Evolutionary conservation across 2,888 invertebrate genomes (phyloP).

Genomic region (Plagodis pulveraria): DNA sequence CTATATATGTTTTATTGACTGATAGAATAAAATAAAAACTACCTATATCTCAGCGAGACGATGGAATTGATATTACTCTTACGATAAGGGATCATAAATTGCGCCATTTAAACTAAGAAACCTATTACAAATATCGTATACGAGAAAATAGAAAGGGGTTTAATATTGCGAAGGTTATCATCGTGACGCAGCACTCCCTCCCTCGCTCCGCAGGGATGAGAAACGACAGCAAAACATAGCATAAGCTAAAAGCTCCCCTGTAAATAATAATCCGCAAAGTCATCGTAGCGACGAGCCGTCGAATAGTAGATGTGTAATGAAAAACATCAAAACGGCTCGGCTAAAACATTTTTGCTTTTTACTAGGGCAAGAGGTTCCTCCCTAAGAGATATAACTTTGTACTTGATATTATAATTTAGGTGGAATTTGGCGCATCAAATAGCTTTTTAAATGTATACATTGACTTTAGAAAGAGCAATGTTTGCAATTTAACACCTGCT

Average conservation of each 20-base stretch:
- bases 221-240: slow-evolving; percentile 41
- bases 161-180: slow-evolving; percentile 40
- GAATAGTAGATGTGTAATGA: slow-evolving; percentile 39
- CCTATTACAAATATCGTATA: slow-evolving; percentile 32
- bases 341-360: slow-evolving; percentile 27
- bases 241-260: slow-evolving; percentile 49
- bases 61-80: slow-evolving; percentile 8
- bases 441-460: slow-evolving; percentile 22
- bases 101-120: slow-evolving; percentile 33
- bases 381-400: slow-evolving; percentile 2
- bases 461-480: slow-evolving; percentile 22
- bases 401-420: slow-evolving; percentile 11
- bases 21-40: no score
- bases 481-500: slow-evolving; percentile 31
- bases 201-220: slow-evolving; percentile 28
- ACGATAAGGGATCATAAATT: slow-evolving; percentile 25
- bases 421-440: slow-evolving; percentile 20
- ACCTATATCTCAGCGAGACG: no score
- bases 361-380: slow-evolving; percentile 11
- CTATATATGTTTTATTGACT: no score
- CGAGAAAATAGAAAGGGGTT: slow-evolving; percentile 32
- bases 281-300: slow-evolving; percentile 42
- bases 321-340: slow-evolving; percentile 39
- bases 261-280: slow-evolving; percentile 46
- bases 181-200: slow-evolving; percentile 38